Percentiles rank a stretch among this genome's conserved stretches.
phyloP scores from a whole-genome alignment of 2,113 vertebrate species.

The Cervus canadensis region DNA sequence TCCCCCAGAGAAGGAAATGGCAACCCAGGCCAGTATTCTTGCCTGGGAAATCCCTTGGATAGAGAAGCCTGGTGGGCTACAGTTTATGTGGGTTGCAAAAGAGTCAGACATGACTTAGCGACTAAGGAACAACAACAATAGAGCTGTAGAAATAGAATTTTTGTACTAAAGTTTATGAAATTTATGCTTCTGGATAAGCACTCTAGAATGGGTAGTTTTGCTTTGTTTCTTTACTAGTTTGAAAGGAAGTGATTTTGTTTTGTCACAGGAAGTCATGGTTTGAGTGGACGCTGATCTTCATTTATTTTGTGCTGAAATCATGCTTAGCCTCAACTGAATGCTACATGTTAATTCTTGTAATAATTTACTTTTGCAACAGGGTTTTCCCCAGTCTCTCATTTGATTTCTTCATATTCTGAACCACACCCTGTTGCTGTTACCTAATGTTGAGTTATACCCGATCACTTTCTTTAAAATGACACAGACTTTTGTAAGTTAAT shows the following conservation, averaged over 20 bases:
- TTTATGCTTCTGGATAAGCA: neutral
- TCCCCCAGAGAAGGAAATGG: neutral
- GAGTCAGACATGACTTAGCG: neutral
- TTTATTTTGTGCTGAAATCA: constrained; percentile 27
- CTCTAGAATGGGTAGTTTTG: neutral
- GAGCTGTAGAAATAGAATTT: constrained; percentile 9
- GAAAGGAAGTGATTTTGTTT: constrained; percentile 15
- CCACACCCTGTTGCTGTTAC: constrained; percentile 50
- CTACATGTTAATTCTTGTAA: constrained; percentile 63
- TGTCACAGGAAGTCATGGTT: neutral
- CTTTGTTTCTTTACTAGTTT: constrained; percentile 35
- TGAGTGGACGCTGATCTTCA: neutral
- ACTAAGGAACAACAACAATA: neutral
- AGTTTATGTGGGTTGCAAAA: neutral
- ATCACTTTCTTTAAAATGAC: constrained; percentile 43
- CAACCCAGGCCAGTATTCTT: neutral
- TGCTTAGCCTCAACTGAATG: constrained; percentile 28
- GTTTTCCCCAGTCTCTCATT: constrained; percentile 42
- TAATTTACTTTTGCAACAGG: constrained; percentile 35
- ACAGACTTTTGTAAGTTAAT: constrained; percentile 37
- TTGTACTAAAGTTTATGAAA: neutral
- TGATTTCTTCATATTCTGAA: constrained; percentile 48
- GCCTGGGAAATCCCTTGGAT: neutral
- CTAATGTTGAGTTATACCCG: constrained; percentile 43
- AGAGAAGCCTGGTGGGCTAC: neutral